Evolutionary conservation across 37 sponge, comb jelly and placozoan genomes (phyloP), one percentile per base, ranked within the genome.

Genomic region (Hexactinellida sp.): DNA sequence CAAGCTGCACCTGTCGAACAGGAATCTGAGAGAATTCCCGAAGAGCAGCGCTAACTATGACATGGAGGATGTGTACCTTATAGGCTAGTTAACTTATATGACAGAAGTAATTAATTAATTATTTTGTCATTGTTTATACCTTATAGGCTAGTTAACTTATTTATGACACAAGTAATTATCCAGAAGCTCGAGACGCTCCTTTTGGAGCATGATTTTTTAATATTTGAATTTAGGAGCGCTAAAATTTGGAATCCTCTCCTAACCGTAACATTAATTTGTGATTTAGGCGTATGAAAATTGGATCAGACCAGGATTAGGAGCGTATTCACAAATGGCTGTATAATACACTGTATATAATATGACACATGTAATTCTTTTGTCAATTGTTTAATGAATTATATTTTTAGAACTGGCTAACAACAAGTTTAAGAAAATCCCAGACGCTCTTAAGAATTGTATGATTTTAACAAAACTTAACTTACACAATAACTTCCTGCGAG

Each of bases 381-480:
- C n/a, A n/a, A n/a, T n/a, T n/a, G n/a, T n/a, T n/a, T n/a, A n/a
- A n/a, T n/a, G n/a, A n/a, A n/a, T n/a, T n/a, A n/a, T n/a, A n/a
- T n/a, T 16, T 13, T 41, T 63, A 63, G 76, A 63, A 63, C 30
- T 63, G 25, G 25, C 76, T 63, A 63, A 63, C 76, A 63, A 63
- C 76, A 63, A 63, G 30, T 63, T 63, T 23, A 63, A 63, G 76
- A 63, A n/a, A n/a, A 23, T 63, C 3, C 76, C 76, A n/a, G 76
- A 63, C 21, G 34, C 13, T 3, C 34, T 63, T 1, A 63, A 23
- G 76, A 63, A 63, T 3, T 63, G 76, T 63, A 63, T 63, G 76
- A 63, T 63, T n/a, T 23, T 63, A 63, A 63, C 76, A 32, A 10
- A 23, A 10, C 76, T 63, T 1, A n/a, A 63, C 34, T 28, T 63